These are phyloP conservation scores for Ganaspis sp. DNA, from an alignment of 1,140 invertebrate genomes.

Conservation along the genomic window DNA sequence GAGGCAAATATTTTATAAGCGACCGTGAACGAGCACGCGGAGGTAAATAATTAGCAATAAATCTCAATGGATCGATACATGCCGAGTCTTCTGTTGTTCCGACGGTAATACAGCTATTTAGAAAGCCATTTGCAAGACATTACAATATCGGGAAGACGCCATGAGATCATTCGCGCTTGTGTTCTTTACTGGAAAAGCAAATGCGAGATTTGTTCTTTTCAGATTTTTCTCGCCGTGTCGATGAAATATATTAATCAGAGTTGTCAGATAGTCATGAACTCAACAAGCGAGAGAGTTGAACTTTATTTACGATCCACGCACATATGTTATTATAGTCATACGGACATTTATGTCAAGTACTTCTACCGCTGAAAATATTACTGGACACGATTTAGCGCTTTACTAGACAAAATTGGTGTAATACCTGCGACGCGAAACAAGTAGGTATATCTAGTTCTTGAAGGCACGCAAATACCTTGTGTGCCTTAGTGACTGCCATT, in stretches of 20 bases:
- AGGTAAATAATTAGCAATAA: conserved; percentile 30
- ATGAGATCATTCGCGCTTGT: conserved; percentile 1
- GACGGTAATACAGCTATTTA: conserved; percentile 31
- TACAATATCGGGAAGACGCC: conserved; percentile 21
- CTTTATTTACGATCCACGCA: conserved; percentile 7
- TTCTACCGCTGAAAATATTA: neutral
- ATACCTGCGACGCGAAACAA: neutral
- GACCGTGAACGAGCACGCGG: conserved; percentile 27
- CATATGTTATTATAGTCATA: conserved; percentile 17
- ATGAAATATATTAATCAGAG: conserved; percentile 26
- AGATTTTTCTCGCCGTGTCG: neutral
- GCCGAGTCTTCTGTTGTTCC: conserved; percentile 23
- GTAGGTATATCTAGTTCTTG: neutral
- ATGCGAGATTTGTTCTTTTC: neutral
- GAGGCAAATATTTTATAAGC: conserved; percentile 25
- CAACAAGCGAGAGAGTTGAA: conserved; percentile 3
- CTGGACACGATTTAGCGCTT: conserved; percentile 27
- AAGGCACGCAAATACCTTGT: neutral
- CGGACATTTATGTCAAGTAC: conserved; percentile 21
- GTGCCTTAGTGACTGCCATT: conserved; percentile 17
- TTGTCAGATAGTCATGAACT: conserved; percentile 4
- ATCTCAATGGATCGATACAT: conserved; percentile 23
- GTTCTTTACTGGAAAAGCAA: neutral
- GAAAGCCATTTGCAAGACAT: conserved; percentile 28
- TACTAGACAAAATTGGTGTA: conserved; percentile 14